Evolutionary conservation across 2,113 vertebrate genomes (phyloP), one percentile per base, ranked within the genome.

Genomic region (Sterrhoptilus dennistouni): DNA sequence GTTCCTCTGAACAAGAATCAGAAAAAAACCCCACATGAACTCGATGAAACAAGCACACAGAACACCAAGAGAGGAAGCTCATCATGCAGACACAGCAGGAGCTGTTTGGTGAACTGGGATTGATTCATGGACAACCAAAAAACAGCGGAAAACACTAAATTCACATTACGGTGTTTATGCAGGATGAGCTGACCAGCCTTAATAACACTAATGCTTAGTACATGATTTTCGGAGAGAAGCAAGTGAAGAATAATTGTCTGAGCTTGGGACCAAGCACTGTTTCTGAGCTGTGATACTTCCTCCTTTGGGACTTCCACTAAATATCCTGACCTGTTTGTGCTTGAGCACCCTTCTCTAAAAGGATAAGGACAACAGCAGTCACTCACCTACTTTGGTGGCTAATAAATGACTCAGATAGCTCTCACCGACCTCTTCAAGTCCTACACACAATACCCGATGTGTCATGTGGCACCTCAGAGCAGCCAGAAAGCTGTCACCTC

Each of bases 331-430:
- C 29, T 90, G 78, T 87, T 85, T 76, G 78, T 85, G 91, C 78
- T 83, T 69, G 53, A 95, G 66, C 80, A 89, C 89, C 91, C 86
- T 89, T 65, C 68, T 91, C 47, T 95, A 53, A 91, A 85, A 93
- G 84, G 92, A 47, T 94, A 88, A 83, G 91, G 91, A 93, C 87
- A 85, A 65, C 44, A 95, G 78, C 63, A 88, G 91, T 31, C 92
- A 90, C 63, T 97, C 93, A 86, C 87, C 89, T 87, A 54, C 70
- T 91, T 88, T 83, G 81, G 49, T 0, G 6, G 93, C 60, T 90
- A 93, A 93, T 94, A 86, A 96, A 90, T 97, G 87, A 95, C 90
- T 96, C 92, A 94, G 75, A 93, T 16, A 80, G 60, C 47, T 96
- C 82, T 88, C 87, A 94, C 78, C 38, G 40, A 96, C 92, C 92